Evolutionary conservation across 2,888 invertebrate species (phyloP).

Genomic region (Dolichopus griseipennis): DNA sequence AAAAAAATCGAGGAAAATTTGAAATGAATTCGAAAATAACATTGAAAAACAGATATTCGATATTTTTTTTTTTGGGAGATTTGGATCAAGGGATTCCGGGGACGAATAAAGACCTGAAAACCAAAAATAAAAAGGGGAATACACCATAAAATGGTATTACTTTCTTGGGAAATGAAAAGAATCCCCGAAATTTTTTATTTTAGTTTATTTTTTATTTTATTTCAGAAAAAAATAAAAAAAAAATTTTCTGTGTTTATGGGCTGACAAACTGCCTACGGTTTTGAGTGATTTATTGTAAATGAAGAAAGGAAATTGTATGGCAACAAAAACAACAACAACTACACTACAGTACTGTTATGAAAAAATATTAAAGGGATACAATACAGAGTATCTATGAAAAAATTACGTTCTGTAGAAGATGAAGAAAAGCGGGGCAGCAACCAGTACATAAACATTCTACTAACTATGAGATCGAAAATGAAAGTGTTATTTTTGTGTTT

Average conservation of each 20-base stretch:
- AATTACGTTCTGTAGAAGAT: too few relatives aligned
- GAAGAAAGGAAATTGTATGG: slow-evolving; percentile 7
- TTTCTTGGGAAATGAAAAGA: too few relatives aligned
- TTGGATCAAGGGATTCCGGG: background rate
- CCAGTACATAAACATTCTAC: too few relatives aligned
- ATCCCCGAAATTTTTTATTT: too few relatives aligned
- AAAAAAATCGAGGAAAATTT: background rate
- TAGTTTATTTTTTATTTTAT: too few relatives aligned
- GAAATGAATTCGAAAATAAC: background rate
- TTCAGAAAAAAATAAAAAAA: background rate
- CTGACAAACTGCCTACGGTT: slow-evolving; percentile 12
- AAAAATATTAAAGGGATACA: background rate
- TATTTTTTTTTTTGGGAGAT: background rate
- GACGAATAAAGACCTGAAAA: background rate
- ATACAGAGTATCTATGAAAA: background rate
- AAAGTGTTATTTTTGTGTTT: background rate
- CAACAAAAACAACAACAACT: background rate
- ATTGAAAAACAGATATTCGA: background rate
- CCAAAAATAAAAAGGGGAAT: too few relatives aligned
- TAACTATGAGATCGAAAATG: background rate
- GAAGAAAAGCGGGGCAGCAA: too few relatives aligned
- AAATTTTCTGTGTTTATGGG: background rate
- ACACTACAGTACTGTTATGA: background rate
- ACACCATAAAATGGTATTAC: too few relatives aligned
- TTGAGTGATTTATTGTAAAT: slow-evolving; percentile 12